These are phyloP conservation scores for Drosophila mimica DNA, from an alignment of 2,888 invertebrate genomes.

Conservation along the genomic window DNA sequence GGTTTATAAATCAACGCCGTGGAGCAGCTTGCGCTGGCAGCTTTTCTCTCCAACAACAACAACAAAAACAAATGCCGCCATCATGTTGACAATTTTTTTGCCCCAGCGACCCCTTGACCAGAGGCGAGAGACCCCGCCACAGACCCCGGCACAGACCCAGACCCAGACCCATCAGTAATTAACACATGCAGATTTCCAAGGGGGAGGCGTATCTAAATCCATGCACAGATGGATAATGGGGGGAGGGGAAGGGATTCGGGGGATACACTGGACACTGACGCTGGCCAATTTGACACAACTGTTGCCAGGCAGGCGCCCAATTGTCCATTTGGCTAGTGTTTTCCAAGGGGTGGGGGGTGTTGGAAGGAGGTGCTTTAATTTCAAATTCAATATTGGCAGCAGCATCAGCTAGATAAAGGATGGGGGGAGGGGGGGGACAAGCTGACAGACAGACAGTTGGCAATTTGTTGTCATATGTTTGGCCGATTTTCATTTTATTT, in stretches of 20 bases:
- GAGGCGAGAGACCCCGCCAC: conserved; percentile 22
- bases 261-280: conserved; percentile 7
- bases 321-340: conserved; percentile 51
- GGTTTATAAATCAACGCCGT: conserved; percentile 78
- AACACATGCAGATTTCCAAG: conserved; percentile 77
- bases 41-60: conserved; percentile 38
- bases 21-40: conserved; percentile 75
- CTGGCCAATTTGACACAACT: conserved; percentile 75
- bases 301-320: conserved; percentile 66
- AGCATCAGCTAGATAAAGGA: conserved; percentile 25
- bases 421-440: conserved; percentile 1
- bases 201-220: conserved; percentile 26
- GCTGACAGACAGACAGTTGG: conserved; percentile 10
- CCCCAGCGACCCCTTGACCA: conserved; percentile 65
- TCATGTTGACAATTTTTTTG: conserved; percentile 76
- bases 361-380: conserved; percentile 67
- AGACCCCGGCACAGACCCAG: conserved; percentile 22
- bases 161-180: conserved; percentile 64
- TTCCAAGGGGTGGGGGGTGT: neutral
- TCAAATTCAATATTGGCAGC: conserved; percentile 80
- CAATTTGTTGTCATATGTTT: conserved; percentile 75
- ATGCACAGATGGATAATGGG: conserved; percentile 1
- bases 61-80: conserved; percentile 53
- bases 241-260: neutral
- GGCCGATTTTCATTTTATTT: conserved; percentile 70